Evolutionary conservation across 2,113 vertebrate species (phyloP).

Genomic region (Stegastes partitus): DNA sequence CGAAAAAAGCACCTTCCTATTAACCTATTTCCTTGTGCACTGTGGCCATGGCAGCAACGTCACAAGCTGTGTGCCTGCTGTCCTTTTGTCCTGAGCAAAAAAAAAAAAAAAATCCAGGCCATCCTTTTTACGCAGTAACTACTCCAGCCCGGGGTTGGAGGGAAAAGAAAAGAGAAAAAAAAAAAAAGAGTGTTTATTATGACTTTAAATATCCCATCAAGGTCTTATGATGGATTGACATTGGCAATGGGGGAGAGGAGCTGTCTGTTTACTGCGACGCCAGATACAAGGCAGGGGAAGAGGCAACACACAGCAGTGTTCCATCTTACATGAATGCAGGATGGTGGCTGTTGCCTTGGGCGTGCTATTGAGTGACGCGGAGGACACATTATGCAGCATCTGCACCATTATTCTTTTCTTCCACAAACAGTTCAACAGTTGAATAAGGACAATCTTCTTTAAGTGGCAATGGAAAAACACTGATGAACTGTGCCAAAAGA

Average conservation of each 20-base stretch:
- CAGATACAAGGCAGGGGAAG: constrained; percentile 41
- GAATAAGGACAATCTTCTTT: constrained; percentile 32
- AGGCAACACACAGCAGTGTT: constrained; percentile 42
- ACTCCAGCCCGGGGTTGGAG: constrained; percentile 42
- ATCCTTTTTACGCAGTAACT: constrained; percentile 50
- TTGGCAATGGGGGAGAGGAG: constrained; percentile 20
- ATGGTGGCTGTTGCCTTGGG: constrained; percentile 67
- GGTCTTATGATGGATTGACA: constrained; percentile 62
- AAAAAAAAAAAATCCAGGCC: constrained; percentile 57
- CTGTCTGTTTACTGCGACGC: constrained; percentile 52
- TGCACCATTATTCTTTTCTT: constrained; percentile 42
- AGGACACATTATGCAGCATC: constrained; percentile 64
- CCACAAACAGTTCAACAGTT: constrained; percentile 44
- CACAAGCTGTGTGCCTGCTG: constrained; percentile 6
- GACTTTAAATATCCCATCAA: constrained; percentile 66
- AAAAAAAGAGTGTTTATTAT: constrained; percentile 56
- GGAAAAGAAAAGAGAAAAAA: no score
- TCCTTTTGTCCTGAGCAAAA: constrained; percentile 43
- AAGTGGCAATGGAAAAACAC: constrained; percentile 27
- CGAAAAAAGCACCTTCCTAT: constrained; percentile 20
- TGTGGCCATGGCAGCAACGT: constrained; percentile 9
- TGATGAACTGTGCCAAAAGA: neutral
- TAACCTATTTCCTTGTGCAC: constrained; percentile 39
- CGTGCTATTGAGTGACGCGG: constrained; percentile 55
- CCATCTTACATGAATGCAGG: constrained; percentile 59